Base-by-base conservation (phyloP, 2,888 invertebrate genomes). In the Pachymerium ferrugineum region DNA sequence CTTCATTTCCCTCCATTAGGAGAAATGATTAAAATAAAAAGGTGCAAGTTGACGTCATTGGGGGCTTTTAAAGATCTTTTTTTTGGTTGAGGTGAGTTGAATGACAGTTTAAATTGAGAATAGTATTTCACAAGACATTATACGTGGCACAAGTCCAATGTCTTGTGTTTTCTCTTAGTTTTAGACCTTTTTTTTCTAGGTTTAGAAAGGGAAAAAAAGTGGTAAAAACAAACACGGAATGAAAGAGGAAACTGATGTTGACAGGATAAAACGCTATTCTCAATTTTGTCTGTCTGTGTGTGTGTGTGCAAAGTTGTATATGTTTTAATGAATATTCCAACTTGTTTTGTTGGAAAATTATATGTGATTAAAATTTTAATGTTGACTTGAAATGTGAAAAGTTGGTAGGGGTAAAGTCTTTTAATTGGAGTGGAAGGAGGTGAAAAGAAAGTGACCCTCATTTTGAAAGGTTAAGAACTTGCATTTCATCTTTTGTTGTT, bases 181-280 rank as follows among this genome's bases (percentile, higher is more conserved):
- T 47, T 16, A 19, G 16, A 19, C 19, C n/a, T 16, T 14, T 14
- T 47, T 16, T n/a, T 14, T 6, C 47, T 14, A 47, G 47, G 16
- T 19, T 47, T 4, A 42, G 42, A 47, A 47, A 47, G 19, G 47
- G 47, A 16, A 16, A 47, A 47, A 47, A 47, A 47, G 19, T n/a
- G n/a, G n/a, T 47, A 19, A 10, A 16, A 47, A 47, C 47, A 47
- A 47, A 47, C 47, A 47, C n/a, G 47, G 16, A 47, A 19, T 47
- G 47, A 47, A 47, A 47, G 19, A 47, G 47, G 47, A 47, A 47
- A 54, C 54, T 28, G 10, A 28, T 54, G 54, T 54, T 54, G 54
- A 54, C 54, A 54, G 54, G 14, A 38, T 12, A 54, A 54, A 54
- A 28, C 54, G 54, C 54, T 54, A n/a, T 54, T 54, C 54, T 54